Percentiles rank a stretch among this genome's conserved stretches.
Conservation (phyloP, 2,113 vertebrate genomes). For the Clarias gariepinus region DNA sequence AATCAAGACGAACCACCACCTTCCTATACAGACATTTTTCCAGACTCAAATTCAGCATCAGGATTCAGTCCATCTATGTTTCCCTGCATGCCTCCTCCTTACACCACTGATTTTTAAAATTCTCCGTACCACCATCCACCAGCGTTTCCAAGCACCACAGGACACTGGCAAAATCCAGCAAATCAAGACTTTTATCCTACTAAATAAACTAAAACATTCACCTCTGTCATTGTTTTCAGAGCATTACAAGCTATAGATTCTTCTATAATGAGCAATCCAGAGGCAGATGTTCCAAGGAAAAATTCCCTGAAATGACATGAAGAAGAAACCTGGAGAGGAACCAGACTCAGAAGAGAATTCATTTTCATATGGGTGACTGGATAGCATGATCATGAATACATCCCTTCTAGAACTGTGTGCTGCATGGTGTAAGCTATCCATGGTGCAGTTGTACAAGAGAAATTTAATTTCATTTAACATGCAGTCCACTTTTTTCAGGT, state of each 20-base stretch:
- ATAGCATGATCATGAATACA: no score
- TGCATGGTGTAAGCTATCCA: no score
- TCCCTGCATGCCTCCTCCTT: slow-evolving; percentile 51
- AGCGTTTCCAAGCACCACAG: background rate
- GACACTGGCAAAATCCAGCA: background rate
- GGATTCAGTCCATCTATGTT: slow-evolving; percentile 34
- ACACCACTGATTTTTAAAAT: background rate
- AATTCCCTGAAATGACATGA: no score
- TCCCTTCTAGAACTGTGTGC: no score
- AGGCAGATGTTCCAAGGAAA: no score
- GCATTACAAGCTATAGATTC: background rate
- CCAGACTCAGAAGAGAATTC: no score
- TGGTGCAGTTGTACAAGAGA: no score
- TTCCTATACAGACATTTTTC: slow-evolving; percentile 37
- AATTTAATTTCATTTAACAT: no score
- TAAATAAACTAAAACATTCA: background rate
- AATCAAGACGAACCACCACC: slow-evolving; percentile 53
- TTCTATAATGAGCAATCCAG: no score
- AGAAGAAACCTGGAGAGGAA: no score
- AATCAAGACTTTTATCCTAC: slow-evolving; percentile 1
- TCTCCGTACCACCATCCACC: slow-evolving; percentile 22
- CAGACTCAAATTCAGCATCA: background rate
- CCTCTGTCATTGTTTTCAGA: background rate
- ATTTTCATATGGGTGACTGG: no score
- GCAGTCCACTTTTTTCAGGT: no score